Base-by-base conservation (phyloP, 2,797 vertebrate species). In the Diplodus sargus region DNA sequence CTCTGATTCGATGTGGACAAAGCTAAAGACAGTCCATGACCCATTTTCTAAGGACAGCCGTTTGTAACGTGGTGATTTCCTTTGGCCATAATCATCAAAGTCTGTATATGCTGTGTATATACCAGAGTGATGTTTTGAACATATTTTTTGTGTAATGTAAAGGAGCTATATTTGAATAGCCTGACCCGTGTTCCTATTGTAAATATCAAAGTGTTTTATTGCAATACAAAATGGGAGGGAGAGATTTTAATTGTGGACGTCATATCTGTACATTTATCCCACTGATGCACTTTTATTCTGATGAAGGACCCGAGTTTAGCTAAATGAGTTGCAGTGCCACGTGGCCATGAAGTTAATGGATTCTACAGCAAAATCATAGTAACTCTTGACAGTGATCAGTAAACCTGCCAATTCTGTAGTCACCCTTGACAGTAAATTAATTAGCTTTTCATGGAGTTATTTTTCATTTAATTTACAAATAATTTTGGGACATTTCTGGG, bases 211-310 rank as follows among this genome's bases (percentile, higher is more conserved):
- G 23, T 70, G 14, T 70, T 64, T 17, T 79, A 62, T 78, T 75
- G 47, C 13, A 48, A 87, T 76, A 87, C 76, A 52, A 73, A 70
- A 72, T 39, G 23, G 0, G 23, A 34, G 28, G 54, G 54, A 28
- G 20, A 69, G 11, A 67, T 53, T 73, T 64, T 42, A 70, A 59
- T 76, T 66, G 22, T 52, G 9, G 22, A 70, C 15, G 0, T 73
- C 34, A 25, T 78, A 67, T 71, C 14, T 82, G 7, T 69, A 82
- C 34, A 79, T 79, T 83, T 58, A 78, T 83, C 14, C 57, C 75
- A 77, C 85, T 80, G 39, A 86, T 79, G 87, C 89, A 91, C 89
- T 88, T 93, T 90, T 65, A 70, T 20, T 68, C 18, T 30, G 56
- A 75, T 81, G 80, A 89, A 90, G 71, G 60, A 81, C 51, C 30